Evolutionary conservation across 2,888 invertebrate genomes (phyloP).

Genomic region (Clanis bilineata): DNA sequence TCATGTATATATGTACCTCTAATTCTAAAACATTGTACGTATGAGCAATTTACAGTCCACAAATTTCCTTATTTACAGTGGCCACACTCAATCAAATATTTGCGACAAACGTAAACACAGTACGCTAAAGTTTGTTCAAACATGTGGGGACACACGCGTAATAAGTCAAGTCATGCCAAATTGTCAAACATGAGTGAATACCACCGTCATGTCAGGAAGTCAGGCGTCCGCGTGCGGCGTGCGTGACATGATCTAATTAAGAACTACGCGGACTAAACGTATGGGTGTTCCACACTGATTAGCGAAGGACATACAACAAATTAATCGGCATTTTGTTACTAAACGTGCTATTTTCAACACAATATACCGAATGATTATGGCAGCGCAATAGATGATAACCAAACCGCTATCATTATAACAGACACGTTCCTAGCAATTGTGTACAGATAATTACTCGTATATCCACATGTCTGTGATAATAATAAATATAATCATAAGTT

Average conservation of each 20-base stretch:
- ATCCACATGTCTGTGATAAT: too few relatives aligned
- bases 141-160: not conserved
- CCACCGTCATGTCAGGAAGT: not conserved
- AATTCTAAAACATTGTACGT: not conserved
- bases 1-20: not conserved
- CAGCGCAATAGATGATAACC: too few relatives aligned
- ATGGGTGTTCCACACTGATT: slow-evolving; percentile 2
- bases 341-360: not conserved
- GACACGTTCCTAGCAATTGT: too few relatives aligned
- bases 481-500: too few relatives aligned
- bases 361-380: too few relatives aligned
- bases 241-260: slow-evolving; percentile 7
- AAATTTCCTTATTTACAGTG: not conserved
- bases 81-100: not conserved
- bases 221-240: not conserved
- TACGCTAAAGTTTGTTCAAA: not conserved
- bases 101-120: not conserved
- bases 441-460: too few relatives aligned
- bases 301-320: not conserved
- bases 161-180: not conserved
- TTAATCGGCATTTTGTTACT: not conserved
- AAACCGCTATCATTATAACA: too few relatives aligned
- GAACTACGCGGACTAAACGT: not conserved
- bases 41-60: not conserved
- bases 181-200: not conserved